Evolutionary conservation across 2,797 vertebrate species (phyloP).

Genomic region (Neoniphon sammara): DNA sequence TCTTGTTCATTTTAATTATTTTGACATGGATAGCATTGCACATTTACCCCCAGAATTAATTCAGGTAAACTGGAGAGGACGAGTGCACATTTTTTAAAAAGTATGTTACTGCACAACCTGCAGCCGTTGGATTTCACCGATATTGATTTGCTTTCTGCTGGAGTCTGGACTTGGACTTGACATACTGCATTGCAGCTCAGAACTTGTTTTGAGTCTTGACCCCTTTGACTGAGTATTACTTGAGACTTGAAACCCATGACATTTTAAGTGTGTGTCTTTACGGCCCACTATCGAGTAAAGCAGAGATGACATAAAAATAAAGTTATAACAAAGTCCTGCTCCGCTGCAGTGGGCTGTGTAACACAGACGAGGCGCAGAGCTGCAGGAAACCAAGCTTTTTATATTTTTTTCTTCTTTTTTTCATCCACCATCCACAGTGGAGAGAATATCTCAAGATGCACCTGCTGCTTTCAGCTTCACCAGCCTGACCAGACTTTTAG

Average conservation of each 20-base stretch:
- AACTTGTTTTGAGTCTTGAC: background rate
- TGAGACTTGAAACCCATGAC: conserved; percentile 26
- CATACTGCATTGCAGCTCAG: background rate
- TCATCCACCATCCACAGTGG: background rate
- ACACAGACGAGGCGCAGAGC: conserved; percentile 6
- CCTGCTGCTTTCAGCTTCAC: too few species aligned
- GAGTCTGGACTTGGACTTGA: conserved; percentile 2
- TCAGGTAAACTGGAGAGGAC: conserved; percentile 31
- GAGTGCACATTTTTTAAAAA: background rate
- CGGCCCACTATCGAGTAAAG: background rate
- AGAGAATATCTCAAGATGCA: conserved; percentile 1
- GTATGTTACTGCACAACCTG: conserved; percentile 18
- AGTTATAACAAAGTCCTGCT: conserved; percentile 1
- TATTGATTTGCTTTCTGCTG: conserved; percentile 32
- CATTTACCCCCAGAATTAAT: conserved; percentile 26
- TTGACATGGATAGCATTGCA: conserved; percentile 21
- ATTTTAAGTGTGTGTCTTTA: conserved; percentile 29
- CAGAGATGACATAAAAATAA: conserved; percentile 30
- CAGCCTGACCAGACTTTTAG: too few species aligned
- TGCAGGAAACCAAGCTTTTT: background rate
- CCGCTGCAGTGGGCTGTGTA: background rate
- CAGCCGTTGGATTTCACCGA: conserved; percentile 10
- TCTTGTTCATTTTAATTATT: conserved; percentile 22
- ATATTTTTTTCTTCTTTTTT: conserved; percentile 12
- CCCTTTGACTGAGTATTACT: conserved; percentile 1